phyloP scores from a whole-genome alignment of 2,113 vertebrate genomes.

The Petroica traversi region DNA sequence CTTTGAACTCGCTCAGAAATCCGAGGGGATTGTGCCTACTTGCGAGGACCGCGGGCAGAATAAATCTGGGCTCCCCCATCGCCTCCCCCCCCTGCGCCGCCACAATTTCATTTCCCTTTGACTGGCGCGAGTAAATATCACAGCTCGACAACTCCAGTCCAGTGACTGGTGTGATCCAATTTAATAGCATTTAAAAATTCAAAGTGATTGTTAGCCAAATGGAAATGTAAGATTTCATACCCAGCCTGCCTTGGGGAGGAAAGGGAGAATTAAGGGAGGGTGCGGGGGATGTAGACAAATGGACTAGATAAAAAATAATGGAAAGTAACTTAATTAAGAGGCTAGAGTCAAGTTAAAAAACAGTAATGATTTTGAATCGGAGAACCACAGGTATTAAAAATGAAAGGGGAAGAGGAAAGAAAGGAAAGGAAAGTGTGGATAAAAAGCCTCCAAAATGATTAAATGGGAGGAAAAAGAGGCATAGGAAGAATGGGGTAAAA shows the following conservation, averaged over 20 bases:
- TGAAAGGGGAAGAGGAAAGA: neutral
- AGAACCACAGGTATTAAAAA: slow-evolving; percentile 25
- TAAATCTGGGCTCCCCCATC: neutral
- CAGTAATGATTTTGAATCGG: slow-evolving; percentile 45
- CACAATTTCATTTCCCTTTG: slow-evolving; percentile 65
- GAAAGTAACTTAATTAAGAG: slow-evolving; percentile 72
- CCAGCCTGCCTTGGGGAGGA: slow-evolving; percentile 59
- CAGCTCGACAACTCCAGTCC: slow-evolving; percentile 67
- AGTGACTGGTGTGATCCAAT: slow-evolving; percentile 73
- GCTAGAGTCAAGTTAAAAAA: slow-evolving; percentile 56
- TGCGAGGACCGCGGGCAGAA: slow-evolving; percentile 60
- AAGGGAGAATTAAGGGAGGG: slow-evolving; percentile 32
- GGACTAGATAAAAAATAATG: slow-evolving; percentile 72
- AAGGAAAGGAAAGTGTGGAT: neutral
- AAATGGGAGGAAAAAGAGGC: slow-evolving; percentile 44
- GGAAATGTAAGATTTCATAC: slow-evolving; percentile 73
- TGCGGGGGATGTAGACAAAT: slow-evolving; percentile 61
- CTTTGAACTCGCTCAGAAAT: slow-evolving; percentile 74
- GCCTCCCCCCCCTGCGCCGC: neutral
- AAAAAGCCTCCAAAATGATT: slow-evolving; percentile 49
- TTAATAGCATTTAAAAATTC: slow-evolving; percentile 76
- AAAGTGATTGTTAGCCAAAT: slow-evolving; percentile 63
- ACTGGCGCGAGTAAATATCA: slow-evolving; percentile 73
- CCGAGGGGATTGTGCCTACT: slow-evolving; percentile 63
- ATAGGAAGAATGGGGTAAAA: slow-evolving; percentile 19